A percentile compares a stretch with the other conserved stretches of the same genome.
Conservation (phyloP, 1,140 invertebrate genomes). For the Leucophenga varia region DNA sequence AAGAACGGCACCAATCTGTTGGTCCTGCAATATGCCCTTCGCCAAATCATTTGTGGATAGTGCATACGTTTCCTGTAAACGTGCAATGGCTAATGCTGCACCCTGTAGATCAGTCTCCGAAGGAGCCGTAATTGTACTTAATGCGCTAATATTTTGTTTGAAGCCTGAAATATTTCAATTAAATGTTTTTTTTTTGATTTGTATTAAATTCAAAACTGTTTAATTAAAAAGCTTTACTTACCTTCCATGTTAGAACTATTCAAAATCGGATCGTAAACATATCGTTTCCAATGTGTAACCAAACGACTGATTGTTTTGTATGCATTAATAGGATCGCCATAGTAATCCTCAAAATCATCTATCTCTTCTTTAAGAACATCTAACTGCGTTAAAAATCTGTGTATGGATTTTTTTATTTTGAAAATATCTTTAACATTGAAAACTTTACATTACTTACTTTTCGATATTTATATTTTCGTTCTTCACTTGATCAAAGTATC, state of each 20-base stretch:
- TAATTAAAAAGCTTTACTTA: neutral
- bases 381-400: neutral
- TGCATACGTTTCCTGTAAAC: conserved; percentile 92
- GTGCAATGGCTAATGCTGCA: conserved; percentile 86
- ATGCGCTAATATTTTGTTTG: conserved; percentile 62
- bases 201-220: neutral
- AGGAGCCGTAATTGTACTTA: conserved; percentile 68
- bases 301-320: conserved; percentile 79
- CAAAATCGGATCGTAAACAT: conserved; percentile 61
- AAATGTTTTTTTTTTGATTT: neutral
- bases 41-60: conserved; percentile 84
- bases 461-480: conserved; percentile 12
- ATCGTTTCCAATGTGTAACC: conserved; percentile 81
- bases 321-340: conserved; percentile 37
- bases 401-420: neutral
- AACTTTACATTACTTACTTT: conserved; percentile 14
- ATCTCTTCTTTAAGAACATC: conserved; percentile 12
- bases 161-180: neutral
- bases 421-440: neutral
- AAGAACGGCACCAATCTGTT: conserved; percentile 66
- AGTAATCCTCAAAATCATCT: conserved; percentile 13
- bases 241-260: neutral
- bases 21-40: conserved; percentile 76
- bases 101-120: conserved; percentile 86
- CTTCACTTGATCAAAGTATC: conserved; percentile 19